Conservation (phyloP, 2,113 vertebrate genomes). For the Aix galericulata region DNA sequence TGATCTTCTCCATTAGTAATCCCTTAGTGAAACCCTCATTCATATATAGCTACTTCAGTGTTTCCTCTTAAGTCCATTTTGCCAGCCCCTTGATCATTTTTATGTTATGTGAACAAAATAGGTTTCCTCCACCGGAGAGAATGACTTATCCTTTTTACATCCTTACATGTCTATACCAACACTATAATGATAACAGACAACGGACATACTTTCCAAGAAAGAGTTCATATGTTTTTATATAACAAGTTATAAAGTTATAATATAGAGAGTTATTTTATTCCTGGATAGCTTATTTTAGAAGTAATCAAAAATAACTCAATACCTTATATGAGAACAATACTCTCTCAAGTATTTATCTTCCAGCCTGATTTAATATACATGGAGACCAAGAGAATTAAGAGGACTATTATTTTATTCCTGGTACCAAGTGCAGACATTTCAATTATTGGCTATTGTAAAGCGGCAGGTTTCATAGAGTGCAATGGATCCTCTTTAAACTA, state of each 20-base stretch:
- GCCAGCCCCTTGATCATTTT: background rate
- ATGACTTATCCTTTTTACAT: background rate
- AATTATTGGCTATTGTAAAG: background rate
- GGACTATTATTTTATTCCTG: background rate
- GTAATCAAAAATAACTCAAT: background rate
- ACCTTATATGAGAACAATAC: background rate
- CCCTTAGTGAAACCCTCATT: background rate
- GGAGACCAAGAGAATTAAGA: background rate
- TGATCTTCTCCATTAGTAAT: background rate
- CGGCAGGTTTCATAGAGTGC: background rate
- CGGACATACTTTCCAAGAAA: background rate
- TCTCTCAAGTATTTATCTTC: background rate
- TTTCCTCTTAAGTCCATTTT: background rate
- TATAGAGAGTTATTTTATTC: background rate
- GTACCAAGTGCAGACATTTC: background rate
- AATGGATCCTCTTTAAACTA: background rate
- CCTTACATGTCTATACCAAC: background rate
- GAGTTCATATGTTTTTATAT: background rate
- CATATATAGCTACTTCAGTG: background rate
- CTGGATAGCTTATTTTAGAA: background rate
- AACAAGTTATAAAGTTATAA: background rate
- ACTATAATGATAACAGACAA: background rate
- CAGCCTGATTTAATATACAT: background rate
- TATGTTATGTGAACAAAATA: background rate
- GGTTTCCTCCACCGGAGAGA: background rate